Conservation (phyloP, 2,888 invertebrate genomes). For the Tetropium fuscum region DNA sequence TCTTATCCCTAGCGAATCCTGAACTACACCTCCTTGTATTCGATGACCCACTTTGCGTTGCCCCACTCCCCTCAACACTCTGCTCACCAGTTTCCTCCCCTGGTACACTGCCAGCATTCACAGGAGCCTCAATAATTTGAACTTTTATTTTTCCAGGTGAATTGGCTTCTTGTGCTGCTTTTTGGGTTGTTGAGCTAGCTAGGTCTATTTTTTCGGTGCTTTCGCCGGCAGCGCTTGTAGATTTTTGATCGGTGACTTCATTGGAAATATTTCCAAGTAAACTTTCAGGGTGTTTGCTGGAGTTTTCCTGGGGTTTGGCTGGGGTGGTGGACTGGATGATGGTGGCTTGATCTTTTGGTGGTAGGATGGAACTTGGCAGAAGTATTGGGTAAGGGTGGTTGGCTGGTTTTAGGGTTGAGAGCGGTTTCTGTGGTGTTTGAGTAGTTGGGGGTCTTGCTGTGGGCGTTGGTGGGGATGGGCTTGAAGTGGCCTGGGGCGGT, state of each 20-base stretch:
- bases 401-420: conserved; percentile 51
- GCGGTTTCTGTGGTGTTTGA: conserved; percentile 14
- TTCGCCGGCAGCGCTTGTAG: not conserved
- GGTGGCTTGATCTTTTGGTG: conserved; percentile 20
- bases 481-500: conserved; percentile 62
- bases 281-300: not conserved
- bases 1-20: conserved; percentile 61
- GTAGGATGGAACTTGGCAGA: conserved; percentile 17
- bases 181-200: conserved; percentile 8
- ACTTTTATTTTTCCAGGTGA: conserved; percentile 55
- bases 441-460: conserved; percentile 24
- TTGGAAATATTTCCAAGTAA: not conserved
- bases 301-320: not conserved
- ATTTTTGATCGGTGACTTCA: not conserved
- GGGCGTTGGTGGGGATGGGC: conserved; percentile 20
- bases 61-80: conserved; percentile 15
- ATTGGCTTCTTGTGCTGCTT: conserved; percentile 25
- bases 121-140: conserved; percentile 49
- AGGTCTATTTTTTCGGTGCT: not conserved
- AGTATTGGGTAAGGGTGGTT: conserved; percentile 22
- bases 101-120: conserved; percentile 32
- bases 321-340: conserved; percentile 13
- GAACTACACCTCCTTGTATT: conserved; percentile 55
- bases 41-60: conserved; percentile 52
- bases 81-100: conserved; percentile 36